Evolutionary conservation across 92 coral and sea anemone genomes (phyloP).

Genomic region (Phenganax subtilis): DNA sequence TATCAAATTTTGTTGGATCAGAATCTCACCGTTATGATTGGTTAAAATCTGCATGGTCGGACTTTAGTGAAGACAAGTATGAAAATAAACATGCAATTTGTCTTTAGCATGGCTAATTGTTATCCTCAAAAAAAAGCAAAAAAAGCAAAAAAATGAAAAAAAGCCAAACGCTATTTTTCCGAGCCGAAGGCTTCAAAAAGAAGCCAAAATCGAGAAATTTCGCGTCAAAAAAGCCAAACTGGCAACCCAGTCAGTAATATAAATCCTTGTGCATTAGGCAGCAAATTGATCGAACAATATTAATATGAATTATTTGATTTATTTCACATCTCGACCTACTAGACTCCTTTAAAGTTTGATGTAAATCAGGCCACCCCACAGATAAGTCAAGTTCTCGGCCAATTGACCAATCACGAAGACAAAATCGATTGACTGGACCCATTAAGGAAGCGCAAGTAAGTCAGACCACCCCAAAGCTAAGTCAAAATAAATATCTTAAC

Average conservation of each 20-base stretch:
- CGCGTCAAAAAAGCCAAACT: slow-evolving; percentile 31
- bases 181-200: slow-evolving; percentile 13
- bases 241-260: slow-evolving; percentile 15
- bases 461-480: too few relatives aligned
- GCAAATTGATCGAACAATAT: too few relatives aligned
- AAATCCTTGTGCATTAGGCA: too few relatives aligned
- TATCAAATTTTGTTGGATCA: neutral
- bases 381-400: too few relatives aligned
- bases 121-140: neutral
- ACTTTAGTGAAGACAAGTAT: neutral
- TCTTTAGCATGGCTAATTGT: slow-evolving; percentile 2
- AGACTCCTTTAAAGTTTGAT: too few relatives aligned
- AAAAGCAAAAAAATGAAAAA: slow-evolving; percentile 7
- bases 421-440: too few relatives aligned
- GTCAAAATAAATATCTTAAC: too few relatives aligned
- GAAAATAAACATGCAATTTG: neutral
- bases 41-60: slow-evolving; percentile 3
- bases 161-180: slow-evolving; percentile 11
- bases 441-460: too few relatives aligned
- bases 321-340: too few relatives aligned
- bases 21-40: slow-evolving; percentile 6
- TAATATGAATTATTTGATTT: too few relatives aligned
- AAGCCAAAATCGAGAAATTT: slow-evolving; percentile 31
- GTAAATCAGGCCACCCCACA: too few relatives aligned
- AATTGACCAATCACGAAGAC: too few relatives aligned